Conservation (phyloP, 1,140 invertebrate species). For the Scylla paramamosain region DNA sequence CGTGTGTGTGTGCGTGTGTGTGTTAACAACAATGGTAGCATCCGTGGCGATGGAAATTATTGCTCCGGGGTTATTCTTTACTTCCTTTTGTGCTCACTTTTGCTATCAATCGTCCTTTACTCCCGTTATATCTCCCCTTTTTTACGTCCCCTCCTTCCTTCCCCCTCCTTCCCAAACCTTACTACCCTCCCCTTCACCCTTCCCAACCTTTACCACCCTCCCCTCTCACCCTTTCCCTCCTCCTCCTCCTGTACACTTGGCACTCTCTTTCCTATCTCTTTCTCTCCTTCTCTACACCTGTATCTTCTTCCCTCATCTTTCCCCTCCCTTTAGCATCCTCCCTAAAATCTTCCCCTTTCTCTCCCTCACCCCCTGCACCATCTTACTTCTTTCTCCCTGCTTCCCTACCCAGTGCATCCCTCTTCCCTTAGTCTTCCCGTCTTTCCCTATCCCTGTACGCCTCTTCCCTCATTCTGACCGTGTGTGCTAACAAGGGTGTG, state of each 20-base stretch:
- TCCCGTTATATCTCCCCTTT: too few relatives aligned
- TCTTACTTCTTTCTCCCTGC: neutral
- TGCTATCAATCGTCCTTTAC: too few relatives aligned
- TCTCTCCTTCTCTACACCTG: too few relatives aligned
- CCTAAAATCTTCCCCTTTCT: neutral
- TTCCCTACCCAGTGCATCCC: neutral
- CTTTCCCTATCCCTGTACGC: neutral
- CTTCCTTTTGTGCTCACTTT: too few relatives aligned
- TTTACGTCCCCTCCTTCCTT: too few relatives aligned
- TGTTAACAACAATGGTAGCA: too few relatives aligned
- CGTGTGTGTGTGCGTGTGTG: too few relatives aligned
- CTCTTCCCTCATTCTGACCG: neutral
- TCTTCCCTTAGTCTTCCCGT: neutral
- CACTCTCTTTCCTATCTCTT: neutral
- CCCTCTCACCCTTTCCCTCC: neutral
- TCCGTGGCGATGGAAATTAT: too few relatives aligned
- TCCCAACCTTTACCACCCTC: neutral
- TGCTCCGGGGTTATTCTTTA: too few relatives aligned
- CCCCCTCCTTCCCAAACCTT: too few relatives aligned
- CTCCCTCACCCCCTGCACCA: neutral
- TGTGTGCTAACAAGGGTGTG: too few relatives aligned
- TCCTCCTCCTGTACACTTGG: neutral
- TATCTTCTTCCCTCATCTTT: neutral
- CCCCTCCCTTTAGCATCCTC: neutral
- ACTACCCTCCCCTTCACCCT: neutral